phyloP scores from a whole-genome alignment of 2,797 vertebrate genomes.

The Perodicticus potto region DNA sequence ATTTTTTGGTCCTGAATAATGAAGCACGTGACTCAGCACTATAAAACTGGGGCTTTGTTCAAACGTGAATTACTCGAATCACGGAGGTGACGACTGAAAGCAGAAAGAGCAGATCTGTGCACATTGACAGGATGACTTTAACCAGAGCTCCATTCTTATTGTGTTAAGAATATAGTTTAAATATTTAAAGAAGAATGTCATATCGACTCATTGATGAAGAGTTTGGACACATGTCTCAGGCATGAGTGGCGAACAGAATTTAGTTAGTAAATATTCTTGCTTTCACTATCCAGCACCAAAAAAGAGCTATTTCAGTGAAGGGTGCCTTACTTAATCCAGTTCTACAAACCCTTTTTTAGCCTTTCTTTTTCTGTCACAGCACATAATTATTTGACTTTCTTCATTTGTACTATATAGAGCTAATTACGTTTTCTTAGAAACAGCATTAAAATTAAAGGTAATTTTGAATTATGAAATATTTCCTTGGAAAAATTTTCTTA shows the following conservation, averaged over 20 bases:
- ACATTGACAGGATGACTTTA: slow-evolving; percentile 6
- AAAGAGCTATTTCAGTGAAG: slow-evolving; percentile 82
- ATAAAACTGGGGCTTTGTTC: slow-evolving; percentile 75
- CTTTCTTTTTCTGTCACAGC: slow-evolving; percentile 83
- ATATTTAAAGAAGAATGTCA: slow-evolving; percentile 57
- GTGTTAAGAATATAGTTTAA: slow-evolving; percentile 70
- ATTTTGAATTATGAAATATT: slow-evolving; percentile 88
- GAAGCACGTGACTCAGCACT: slow-evolving; percentile 73
- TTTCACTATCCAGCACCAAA: slow-evolving; percentile 79
- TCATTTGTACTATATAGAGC: slow-evolving; percentile 83
- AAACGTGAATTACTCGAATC: slow-evolving; percentile 72
- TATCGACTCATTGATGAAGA: not conserved
- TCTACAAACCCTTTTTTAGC: slow-evolving; percentile 84
- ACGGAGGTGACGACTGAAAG: slow-evolving; percentile 38
- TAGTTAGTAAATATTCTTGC: slow-evolving; percentile 71
- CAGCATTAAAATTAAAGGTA: slow-evolving; percentile 86
- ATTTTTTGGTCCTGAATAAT: slow-evolving; percentile 67
- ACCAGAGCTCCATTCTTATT: slow-evolving; percentile 64
- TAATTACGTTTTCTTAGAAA: slow-evolving; percentile 88
- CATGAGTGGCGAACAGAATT: slow-evolving; percentile 28
- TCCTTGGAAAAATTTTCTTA: slow-evolving; percentile 86
- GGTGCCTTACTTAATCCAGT: slow-evolving; percentile 79
- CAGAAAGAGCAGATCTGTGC: slow-evolving; percentile 65
- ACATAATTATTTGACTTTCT: slow-evolving; percentile 82
- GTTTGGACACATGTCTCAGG: slow-evolving; percentile 44